Evolutionary conservation across 2,888 invertebrate genomes (phyloP), one percentile per base, ranked within the genome.

Genomic region (Bembecia ichneumoniformis): DNA sequence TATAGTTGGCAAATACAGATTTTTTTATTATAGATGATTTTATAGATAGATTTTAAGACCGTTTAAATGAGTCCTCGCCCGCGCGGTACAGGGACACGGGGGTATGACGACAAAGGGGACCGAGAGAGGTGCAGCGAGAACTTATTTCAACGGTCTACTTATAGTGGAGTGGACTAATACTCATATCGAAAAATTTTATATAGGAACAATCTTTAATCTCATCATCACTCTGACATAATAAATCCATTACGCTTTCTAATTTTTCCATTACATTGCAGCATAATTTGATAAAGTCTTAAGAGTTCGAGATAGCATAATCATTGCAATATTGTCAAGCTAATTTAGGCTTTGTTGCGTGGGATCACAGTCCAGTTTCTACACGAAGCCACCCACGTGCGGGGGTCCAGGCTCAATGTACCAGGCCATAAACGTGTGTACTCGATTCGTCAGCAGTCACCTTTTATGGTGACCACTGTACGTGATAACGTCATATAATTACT

Each of bases 391-490:
- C 50, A 60, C 58, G 50, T 46, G 47, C 45, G 34, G 43, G 16
- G 9, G 49, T 40, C n/a, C n/a, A n/a, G 40, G 28, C 28, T 28
- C 62, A 58, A 60, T 58, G 46, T 59, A 55, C 51, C 52, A 40
- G 40, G n/a, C 47, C 17, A 34, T 50, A 50, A 54, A 58, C 54
- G 57, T 58, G 51, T 53, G 54, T 55, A 14, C 13, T 45, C 62
- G 62, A 62, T 17, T 62, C 61, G 60, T 46, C 14, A 44, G 9
- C 28, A 14, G 49, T 49, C 36, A 52, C 58, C 60, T 58, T 56
- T 51, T 58, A 52, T 46, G 57, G 60, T 46, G 40, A 28, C 40
- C 40, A 13, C 28, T 9, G 40, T 13, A 14, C 40, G 40, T 13
- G 40, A 14, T 40, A 40, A 40, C 40, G 14, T 40, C 40, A 40